Conservation (phyloP, 2,888 invertebrate species). For the Luffia ferchaultella region DNA sequence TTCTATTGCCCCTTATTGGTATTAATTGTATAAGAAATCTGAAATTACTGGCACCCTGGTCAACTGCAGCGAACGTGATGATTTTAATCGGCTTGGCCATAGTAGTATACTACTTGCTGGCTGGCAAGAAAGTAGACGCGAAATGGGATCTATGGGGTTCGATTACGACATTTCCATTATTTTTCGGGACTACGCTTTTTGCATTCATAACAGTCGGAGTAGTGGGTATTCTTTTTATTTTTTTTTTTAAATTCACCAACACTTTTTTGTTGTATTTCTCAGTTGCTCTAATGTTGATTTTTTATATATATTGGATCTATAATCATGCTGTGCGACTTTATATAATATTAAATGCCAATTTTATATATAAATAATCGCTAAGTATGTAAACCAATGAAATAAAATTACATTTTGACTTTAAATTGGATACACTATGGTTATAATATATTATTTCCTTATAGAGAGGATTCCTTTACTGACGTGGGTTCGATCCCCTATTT, state of each 20-base stretch:
- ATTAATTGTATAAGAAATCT: slow-evolving; percentile 79
- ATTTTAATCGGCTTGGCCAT: slow-evolving; percentile 80
- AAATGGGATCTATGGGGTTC: slow-evolving; percentile 49
- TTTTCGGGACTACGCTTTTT: slow-evolving; percentile 90
- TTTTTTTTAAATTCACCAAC: neutral
- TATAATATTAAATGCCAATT: too few species aligned
- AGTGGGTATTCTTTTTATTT: slow-evolving; percentile 52
- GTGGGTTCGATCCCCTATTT: neutral
- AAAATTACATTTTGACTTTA: too few species aligned
- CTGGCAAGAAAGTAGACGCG: slow-evolving; percentile 52
- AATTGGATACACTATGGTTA: too few species aligned
- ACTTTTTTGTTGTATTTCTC: neutral
- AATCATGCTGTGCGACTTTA: too few species aligned
- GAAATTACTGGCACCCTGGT: slow-evolving; percentile 83
- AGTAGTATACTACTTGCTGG: slow-evolving; percentile 75
- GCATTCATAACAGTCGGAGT: slow-evolving; percentile 86
- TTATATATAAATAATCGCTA: too few species aligned
- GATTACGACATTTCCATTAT: slow-evolving; percentile 70
- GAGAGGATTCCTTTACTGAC: neutral
- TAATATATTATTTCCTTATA: neutral
- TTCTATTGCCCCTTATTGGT: slow-evolving; percentile 72
- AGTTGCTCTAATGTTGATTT: too few species aligned
- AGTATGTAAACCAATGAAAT: too few species aligned
- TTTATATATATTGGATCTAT: too few species aligned
- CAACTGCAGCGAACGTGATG: slow-evolving; percentile 81